Conservation (phyloP, 1,140 invertebrate species). For the Diuraphis noxia region DNA sequence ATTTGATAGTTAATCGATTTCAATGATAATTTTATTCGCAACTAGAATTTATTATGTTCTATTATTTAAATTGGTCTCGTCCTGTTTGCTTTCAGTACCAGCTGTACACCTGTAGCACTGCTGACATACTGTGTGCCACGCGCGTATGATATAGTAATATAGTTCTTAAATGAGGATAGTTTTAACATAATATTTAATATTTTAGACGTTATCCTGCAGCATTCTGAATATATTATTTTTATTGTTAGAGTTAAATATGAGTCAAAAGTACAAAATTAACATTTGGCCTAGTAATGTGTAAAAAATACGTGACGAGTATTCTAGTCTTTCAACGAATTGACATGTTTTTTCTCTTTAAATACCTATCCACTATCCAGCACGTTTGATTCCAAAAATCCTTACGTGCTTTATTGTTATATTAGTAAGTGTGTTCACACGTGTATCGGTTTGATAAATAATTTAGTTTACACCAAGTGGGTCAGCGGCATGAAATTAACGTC, state of each 20-base stretch:
- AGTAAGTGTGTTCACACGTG: conserved; percentile 15
- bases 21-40: not conserved
- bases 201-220: not conserved
- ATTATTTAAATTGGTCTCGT: not conserved
- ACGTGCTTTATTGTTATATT: not conserved
- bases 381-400: not conserved
- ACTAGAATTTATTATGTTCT: not conserved
- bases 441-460: conserved; percentile 23
- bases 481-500: not conserved
- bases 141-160: not conserved
- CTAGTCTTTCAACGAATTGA: not conserved
- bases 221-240: conserved; percentile 23
- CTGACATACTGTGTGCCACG: not conserved
- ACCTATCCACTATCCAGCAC: not conserved
- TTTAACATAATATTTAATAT: conserved; percentile 10
- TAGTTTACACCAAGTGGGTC: conserved; percentile 27
- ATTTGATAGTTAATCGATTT: not conserved
- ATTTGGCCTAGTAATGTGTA: not conserved
- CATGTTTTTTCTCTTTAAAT: not conserved
- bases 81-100: not conserved
- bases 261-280: conserved; percentile 18
- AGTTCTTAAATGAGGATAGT: not conserved
- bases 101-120: not conserved
- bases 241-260: not conserved
- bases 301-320: conserved; percentile 36